Evolutionary conservation across 2,113 vertebrate species (phyloP), one percentile per base, ranked within the genome.

Genomic region (Atrichornis clamosus): DNA sequence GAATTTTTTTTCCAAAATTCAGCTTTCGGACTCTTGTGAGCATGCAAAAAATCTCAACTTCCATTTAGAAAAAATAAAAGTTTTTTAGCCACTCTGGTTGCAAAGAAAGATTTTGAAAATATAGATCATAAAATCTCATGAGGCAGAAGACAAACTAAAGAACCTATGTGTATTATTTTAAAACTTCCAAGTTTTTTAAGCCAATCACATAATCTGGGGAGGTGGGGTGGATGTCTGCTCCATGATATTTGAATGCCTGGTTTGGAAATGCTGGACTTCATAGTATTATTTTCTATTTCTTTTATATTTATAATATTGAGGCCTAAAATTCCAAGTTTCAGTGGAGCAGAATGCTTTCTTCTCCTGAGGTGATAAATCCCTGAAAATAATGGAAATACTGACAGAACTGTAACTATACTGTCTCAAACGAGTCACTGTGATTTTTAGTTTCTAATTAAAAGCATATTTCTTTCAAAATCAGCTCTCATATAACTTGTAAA

Each of bases 371-470:
- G 85, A 94, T 75, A 96, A 96, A 97, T 63, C 90, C 52, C 73
- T 64, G 60, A 74, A 84, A 94, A 97, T 44, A 94, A 78, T 84
- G 73, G 73, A 95, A 96, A 92, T n/a, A 72, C n/a, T 75, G 69
- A 50, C 37, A 84, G 64, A 93, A 79, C 47, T 84, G 72, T 78
- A 90, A 81, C 73, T 92, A 24, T 10, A 78, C 37, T 64, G 73
- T 93, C 79, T 90, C 90, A 72, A 86, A 86, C 32, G n/a, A 92
- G 79, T 86, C 83, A 90, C 60, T 11, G 10, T 59, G 90, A 92
- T 86, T 86, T 94, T 92, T 84, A 83, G 84, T 90, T 94, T 92
- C 87, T 76, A 96, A 97, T 96, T 89, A 94, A 94, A 95, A 75
- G 26, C 93, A 90, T 90, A 94, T 94, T 95, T 96, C 96, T 92